These are phyloP conservation scores for Laterallus jamaicensis DNA, from an alignment of 2,113 vertebrate genomes.

Conservation along the genomic window DNA sequence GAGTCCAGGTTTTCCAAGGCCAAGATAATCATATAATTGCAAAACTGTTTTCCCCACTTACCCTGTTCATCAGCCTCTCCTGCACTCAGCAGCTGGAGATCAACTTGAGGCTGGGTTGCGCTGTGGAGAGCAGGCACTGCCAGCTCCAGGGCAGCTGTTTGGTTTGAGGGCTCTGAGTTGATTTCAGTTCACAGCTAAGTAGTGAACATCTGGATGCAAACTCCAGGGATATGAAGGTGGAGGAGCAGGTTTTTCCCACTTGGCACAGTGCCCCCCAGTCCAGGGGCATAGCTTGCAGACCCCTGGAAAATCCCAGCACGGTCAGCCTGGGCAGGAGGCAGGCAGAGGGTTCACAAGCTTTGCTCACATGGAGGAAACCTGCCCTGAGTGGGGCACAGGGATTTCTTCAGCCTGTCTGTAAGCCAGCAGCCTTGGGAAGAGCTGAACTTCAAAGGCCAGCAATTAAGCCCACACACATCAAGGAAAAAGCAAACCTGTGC, in stretches of 20 bases:
- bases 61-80: neutral
- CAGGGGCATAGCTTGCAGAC: neutral
- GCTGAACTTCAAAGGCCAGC: conserved; percentile 11
- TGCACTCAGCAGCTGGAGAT: neutral
- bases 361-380: fast-evolving
- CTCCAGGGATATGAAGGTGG: neutral
- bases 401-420: neutral
- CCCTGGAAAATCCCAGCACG: neutral
- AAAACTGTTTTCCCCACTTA: neutral
- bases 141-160: neutral
- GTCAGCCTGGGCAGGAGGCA: neutral
- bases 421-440: neutral
- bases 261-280: neutral
- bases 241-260: neutral
- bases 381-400: neutral
- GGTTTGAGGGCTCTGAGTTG: neutral
- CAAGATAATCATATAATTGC: neutral
- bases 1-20: conserved; percentile 15
- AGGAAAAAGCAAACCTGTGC: neutral
- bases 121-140: neutral
- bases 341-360: neutral
- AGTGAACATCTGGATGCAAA: conserved; percentile 18
- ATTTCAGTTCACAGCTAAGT: neutral
- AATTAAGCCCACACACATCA: conserved; percentile 41
- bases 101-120: neutral